Base-by-base conservation (phyloP, 1,140 invertebrate genomes). In the Dendroctonus ponderosae region DNA sequence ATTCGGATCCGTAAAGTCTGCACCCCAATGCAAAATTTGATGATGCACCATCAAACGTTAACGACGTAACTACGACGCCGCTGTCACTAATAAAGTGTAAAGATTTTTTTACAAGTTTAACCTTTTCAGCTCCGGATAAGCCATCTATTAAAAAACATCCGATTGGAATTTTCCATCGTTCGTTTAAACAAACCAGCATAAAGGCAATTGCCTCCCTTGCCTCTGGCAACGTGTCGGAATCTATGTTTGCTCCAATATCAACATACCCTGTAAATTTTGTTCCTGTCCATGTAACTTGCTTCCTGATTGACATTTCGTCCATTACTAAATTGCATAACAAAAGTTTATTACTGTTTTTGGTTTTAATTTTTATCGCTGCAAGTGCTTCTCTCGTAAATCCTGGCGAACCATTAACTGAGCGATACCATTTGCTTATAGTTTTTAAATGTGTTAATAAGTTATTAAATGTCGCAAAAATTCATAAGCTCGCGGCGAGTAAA, bases 91-190 rank as follows among this genome's bases (percentile, higher is more conserved):
- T 38, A 41, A 77, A 59, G 57, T 75, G 72, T 53, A 76, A 50
- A 48, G 68, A 69, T 69, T 73, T 62, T 61, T 61, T 44, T 38
- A 75, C 50, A 40, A 77, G 53, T 44, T 62, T 67, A 7, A 71
- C 66, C 66, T 73, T 71, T 53, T 75, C 53, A 8, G 44, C 12
- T 5, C 61, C 69, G 38, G 14, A 66, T 12, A 77, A 56, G 43
- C 58, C 56, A 48, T 70, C 26, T n/a, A 74, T 73, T n/a, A 78
- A 72, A 72, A 76, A 78, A 66, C 78, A 78, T 3, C 65, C 72
- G n/a, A 76, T 70, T n/a, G 76, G 76, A 5, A 79, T 59, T 67
- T 79, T 79, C 72, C 72, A 79, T 7, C 26, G 42, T 12, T 54
- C 65, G 69, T 78, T 78, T 6, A 79, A 44, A 41, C 40, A 62